These are phyloP conservation scores for Holothuria leucospilota DNA, from an alignment of 53 echinoderm and acorn worm genomes.

Conservation along the genomic window DNA sequence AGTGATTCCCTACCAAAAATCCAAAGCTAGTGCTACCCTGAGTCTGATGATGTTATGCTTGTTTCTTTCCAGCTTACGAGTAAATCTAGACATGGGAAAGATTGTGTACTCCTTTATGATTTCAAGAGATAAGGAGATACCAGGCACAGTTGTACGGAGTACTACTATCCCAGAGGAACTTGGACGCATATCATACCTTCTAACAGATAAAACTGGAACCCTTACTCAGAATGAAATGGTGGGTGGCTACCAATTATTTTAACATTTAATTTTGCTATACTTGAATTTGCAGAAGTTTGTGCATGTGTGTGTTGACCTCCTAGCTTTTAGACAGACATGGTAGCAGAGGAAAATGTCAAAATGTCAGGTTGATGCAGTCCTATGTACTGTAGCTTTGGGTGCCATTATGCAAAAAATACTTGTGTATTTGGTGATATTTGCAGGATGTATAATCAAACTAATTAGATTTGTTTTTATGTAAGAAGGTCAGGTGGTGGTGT, in stretches of 20 bases:
- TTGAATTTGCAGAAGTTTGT: background rate
- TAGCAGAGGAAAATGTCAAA: too few species aligned
- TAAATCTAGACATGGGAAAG: conserved; percentile 98
- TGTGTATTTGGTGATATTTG: too few species aligned
- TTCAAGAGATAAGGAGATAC: conserved; percentile 85
- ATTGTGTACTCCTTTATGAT: conserved; percentile 95
- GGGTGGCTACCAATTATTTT: background rate
- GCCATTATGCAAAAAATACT: too few species aligned
- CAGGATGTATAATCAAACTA: too few species aligned
- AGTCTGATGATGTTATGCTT: background rate
- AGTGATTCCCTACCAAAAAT: too few species aligned
- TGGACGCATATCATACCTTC: conserved; percentile 86
- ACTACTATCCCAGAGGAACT: conserved; percentile 97
- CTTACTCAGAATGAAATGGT: conserved; percentile 98
- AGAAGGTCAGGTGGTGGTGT: too few species aligned
- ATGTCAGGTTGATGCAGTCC: too few species aligned
- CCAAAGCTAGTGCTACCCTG: too few species aligned
- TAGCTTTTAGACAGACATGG: too few species aligned
- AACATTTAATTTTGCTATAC: background rate
- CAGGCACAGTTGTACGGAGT: conserved; percentile 85
- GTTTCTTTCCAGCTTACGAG: conserved; percentile 75
- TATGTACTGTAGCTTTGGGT: too few species aligned
- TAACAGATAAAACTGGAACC: conserved; percentile 95
- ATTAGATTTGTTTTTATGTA: too few species aligned
- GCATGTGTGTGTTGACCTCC: too few species aligned